phyloP scores from a whole-genome alignment of 2,113 vertebrate species.

The Trochalopteron elliotii region DNA sequence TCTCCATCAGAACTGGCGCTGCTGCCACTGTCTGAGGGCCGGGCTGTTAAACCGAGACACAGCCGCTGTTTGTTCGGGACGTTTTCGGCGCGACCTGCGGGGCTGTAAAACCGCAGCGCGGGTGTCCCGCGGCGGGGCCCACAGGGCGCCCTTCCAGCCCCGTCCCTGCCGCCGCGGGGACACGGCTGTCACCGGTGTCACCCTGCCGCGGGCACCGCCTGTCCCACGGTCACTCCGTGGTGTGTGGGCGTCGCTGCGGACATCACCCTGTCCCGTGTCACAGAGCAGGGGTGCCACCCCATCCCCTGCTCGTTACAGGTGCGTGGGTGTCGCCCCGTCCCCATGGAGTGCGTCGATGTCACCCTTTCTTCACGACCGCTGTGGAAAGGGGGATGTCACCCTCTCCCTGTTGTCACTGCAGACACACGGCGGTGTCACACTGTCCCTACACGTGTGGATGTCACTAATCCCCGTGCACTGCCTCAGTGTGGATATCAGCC shows the following conservation, averaged over 20 bases:
- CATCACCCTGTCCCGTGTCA: neutral
- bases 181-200: neutral
- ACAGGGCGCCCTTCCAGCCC: neutral
- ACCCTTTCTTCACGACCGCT: rapidly evolving
- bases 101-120: neutral
- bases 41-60: constrained; percentile 39
- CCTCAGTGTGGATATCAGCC: neutral
- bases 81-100: neutral
- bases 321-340: neutral
- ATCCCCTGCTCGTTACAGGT: rapidly evolving
- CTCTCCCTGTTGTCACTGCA: neutral
- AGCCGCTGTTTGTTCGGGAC: constrained; percentile 34
- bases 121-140: neutral
- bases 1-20: constrained; percentile 16
- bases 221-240: rapidly evolving
- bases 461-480: neutral
- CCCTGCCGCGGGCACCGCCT: neutral
- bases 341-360: rapidly evolving
- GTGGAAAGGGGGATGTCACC: neutral
- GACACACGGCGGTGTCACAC: neutral
- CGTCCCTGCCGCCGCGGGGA: neutral
- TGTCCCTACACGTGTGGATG: rapidly evolving
- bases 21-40: constrained; percentile 29
- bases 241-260: rapidly evolving
- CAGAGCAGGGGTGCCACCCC: neutral